These are phyloP conservation scores for Lycia hirtaria DNA, from an alignment of 2,888 invertebrate species.

Conservation along the genomic window DNA sequence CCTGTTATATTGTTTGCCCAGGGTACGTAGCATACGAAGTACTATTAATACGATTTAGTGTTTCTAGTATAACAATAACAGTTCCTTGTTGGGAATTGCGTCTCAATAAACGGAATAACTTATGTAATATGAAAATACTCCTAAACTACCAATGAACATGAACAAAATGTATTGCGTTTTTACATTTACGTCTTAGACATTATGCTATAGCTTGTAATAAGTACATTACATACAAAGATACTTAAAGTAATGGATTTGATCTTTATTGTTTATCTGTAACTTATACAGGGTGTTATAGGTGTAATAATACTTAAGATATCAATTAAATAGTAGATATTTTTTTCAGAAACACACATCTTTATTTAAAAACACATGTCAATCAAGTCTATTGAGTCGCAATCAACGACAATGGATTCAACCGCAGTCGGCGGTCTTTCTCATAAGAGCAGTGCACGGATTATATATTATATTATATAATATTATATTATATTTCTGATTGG, in stretches of 20 bases:
- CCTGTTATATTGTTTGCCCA: not conserved
- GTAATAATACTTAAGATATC: too few species aligned
- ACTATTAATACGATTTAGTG: constrained; percentile 9
- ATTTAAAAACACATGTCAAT: too few species aligned
- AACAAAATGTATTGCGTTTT: constrained; percentile 6
- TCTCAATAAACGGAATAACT: constrained; percentile 16
- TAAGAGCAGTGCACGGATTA: too few species aligned
- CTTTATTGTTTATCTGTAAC: constrained; percentile 6
- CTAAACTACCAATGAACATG: constrained; percentile 14
- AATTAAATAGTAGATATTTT: too few species aligned
- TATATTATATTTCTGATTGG: too few species aligned
- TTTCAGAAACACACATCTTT: too few species aligned
- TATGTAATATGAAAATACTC: constrained; percentile 28
- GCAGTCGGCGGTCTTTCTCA: too few species aligned
- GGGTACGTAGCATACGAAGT: constrained; percentile 3
- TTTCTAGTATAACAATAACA: constrained; percentile 5
- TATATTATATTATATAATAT: too few species aligned
- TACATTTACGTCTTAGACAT: constrained; percentile 26
- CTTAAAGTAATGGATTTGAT: constrained; percentile 4
- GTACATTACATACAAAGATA: constrained; percentile 18
- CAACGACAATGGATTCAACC: too few species aligned
- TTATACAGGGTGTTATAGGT: not conserved
- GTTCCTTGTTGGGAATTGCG: constrained; percentile 15
- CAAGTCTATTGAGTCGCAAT: too few species aligned
- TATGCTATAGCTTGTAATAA: constrained; percentile 26